Conservation (phyloP, 2,888 invertebrate genomes). For the Uropetala carovei region DNA sequence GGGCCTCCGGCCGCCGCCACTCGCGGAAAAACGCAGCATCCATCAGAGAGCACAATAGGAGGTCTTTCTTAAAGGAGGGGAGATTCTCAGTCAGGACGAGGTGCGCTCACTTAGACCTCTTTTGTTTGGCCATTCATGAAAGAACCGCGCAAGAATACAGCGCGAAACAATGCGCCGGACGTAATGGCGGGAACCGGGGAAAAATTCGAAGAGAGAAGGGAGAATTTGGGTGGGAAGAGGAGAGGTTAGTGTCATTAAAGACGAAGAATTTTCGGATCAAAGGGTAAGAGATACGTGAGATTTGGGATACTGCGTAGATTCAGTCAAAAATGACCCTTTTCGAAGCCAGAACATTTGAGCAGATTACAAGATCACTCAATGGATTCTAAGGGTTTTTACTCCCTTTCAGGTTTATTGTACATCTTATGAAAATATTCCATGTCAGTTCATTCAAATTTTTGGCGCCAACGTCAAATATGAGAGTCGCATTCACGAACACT, state of each 20-base stretch:
- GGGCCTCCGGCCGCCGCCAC: conserved; percentile 26
- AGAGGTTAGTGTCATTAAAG: not conserved
- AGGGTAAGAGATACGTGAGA: conserved; percentile 35
- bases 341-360: not conserved
- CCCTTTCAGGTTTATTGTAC: not conserved
- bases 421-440: not conserved
- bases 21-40: conserved; percentile 52
- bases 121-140: conserved; percentile 52
- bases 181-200: conserved; percentile 55
- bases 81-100: conserved; percentile 38
- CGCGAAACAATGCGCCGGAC: conserved; percentile 34
- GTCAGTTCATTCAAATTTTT: not conserved
- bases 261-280: conserved; percentile 36
- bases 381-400: not conserved
- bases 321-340: not conserved
- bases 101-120: conserved; percentile 52
- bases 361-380: not conserved
- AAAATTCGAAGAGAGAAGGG: not conserved
- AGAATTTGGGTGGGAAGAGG: not conserved
- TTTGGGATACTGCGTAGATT: not conserved
- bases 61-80: conserved; percentile 6
- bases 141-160: not conserved
- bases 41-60: conserved; percentile 36
- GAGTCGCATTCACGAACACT: too few relatives aligned
- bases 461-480: not conserved